Percentiles rank a stretch among this genome's conserved stretches.
Evolutionary conservation across 2,797 vertebrate species (phyloP).

Genomic region (Ctenosaura bakeri): DNA sequence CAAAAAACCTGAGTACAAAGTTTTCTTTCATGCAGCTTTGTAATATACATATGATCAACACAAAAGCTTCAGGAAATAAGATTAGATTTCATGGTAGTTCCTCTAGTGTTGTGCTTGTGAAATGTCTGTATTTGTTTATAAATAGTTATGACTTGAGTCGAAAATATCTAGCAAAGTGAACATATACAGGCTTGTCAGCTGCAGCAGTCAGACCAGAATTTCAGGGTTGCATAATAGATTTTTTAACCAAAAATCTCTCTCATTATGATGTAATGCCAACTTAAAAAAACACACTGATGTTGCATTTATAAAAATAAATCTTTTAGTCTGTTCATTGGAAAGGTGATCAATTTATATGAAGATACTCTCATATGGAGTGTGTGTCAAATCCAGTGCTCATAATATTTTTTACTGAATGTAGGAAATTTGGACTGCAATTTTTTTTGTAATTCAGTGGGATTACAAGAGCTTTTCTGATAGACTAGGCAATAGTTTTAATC

Average conservation of each 20-base stretch:
- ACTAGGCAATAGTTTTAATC: background rate
- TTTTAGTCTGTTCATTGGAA: background rate
- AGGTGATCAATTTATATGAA: background rate
- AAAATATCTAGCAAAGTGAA: constrained; percentile 16
- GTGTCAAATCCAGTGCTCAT: background rate
- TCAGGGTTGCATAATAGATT: background rate
- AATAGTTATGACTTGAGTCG: background rate
- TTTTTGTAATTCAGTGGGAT: constrained; percentile 27
- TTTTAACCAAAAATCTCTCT: constrained; percentile 13
- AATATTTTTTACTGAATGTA: constrained; percentile 27
- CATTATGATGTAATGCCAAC: constrained; percentile 26
- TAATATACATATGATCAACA: constrained; percentile 21
- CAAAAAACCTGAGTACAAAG: constrained; percentile 43
- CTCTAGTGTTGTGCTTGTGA: background rate
- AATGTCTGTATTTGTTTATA: constrained; percentile 5
- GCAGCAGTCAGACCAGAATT: background rate
- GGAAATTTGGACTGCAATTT: background rate
- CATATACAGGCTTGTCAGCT: constrained; percentile 12
- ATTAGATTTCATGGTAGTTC: constrained; percentile 23
- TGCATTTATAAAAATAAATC: constrained; percentile 11
- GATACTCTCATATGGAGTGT: background rate
- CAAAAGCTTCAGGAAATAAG: constrained; percentile 18
- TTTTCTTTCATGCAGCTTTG: background rate
- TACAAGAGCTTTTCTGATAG: constrained; percentile 6
- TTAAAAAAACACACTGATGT: background rate